Percentiles rank a stretch among this genome's conserved stretches.
Conservation (phyloP, 2,113 vertebrate species). For the Tragelaphus scriptus region DNA sequence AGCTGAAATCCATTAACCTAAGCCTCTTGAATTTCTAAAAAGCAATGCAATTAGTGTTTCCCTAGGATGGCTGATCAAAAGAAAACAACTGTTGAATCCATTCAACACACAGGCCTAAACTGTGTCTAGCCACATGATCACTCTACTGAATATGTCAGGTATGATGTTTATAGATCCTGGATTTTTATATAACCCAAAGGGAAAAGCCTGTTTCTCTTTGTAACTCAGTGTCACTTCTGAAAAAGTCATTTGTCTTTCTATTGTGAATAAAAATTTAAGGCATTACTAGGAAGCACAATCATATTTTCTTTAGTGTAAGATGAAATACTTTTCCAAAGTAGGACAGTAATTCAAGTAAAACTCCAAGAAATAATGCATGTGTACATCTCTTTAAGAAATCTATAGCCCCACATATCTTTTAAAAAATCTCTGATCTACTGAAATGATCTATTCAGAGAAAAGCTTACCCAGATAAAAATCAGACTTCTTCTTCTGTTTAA, state of each 20-base stretch:
- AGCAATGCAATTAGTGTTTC: not conserved
- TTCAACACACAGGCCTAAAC: not conserved
- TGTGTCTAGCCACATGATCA: not conserved
- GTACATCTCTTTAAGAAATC: not conserved
- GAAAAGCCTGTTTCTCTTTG: not conserved
- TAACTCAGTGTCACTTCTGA: not conserved
- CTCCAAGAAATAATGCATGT: not conserved
- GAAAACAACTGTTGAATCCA: not conserved
- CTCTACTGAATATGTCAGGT: not conserved
- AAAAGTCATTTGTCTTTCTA: not conserved
- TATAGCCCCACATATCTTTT: not conserved
- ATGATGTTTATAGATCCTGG: not conserved
- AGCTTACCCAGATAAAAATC: not conserved
- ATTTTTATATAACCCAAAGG: not conserved
- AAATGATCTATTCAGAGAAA: not conserved
- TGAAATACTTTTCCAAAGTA: not conserved
- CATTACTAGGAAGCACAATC: not conserved
- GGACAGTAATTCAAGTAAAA: constrained; percentile 19
- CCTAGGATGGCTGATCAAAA: not conserved
- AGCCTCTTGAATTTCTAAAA: not conserved
- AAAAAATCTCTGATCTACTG: not conserved
- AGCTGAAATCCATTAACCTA: not conserved
- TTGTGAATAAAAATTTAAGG: not conserved
- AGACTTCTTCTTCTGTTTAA: not conserved
- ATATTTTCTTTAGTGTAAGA: not conserved